Base-by-base conservation (phyloP, 2,113 vertebrate species). In the Danionella cerebrum region DNA sequence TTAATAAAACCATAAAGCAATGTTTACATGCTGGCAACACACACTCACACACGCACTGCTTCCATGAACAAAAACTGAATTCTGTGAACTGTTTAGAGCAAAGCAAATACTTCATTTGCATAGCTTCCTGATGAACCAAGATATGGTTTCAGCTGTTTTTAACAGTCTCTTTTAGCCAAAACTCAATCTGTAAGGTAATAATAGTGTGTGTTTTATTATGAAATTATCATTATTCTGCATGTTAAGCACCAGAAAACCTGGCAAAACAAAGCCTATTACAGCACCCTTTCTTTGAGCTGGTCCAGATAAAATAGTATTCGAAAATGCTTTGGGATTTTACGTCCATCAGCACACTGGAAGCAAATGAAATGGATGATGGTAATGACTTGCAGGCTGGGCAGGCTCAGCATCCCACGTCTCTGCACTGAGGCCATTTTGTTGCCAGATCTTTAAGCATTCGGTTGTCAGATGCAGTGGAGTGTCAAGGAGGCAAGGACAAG, bases 81-180 rank as follows among this genome's bases (percentile, higher is more conserved):
- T 14, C 44, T 33, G 9, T 44, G 22, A 50, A 35, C 48, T 67
- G 55, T 54, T 51, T 71, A 53, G 55, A 21, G 3, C 50, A 42
- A 33, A 71, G 48, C 68, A 71, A 14, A 24, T 31, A 59, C 50
- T 45, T 21, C 51, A 47, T 70, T 70, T 66, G 35, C 67, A 71
- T 63, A 75, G 59, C 25, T 35, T 33, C n/a, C 18, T 27, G 33
- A 25, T 16, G 11, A 33, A 63, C 39, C 4, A 31, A 57, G 55
- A 55, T 75, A 55, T 14, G 54, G 55, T 67, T 75, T 71, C 48
- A 67, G 27, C 55, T 45, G 48, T 67, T 71, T 33, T 63, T 67
- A 16, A 18, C 22, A 0, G 7, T 65, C 36, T 67, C 38, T 48
- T 39, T 50, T 58, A 27, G 57, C n/a, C 11, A 51, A 35, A 75